Evolutionary conservation across 2,113 vertebrate genomes (phyloP).

Genomic region (Calidris pugnax): DNA sequence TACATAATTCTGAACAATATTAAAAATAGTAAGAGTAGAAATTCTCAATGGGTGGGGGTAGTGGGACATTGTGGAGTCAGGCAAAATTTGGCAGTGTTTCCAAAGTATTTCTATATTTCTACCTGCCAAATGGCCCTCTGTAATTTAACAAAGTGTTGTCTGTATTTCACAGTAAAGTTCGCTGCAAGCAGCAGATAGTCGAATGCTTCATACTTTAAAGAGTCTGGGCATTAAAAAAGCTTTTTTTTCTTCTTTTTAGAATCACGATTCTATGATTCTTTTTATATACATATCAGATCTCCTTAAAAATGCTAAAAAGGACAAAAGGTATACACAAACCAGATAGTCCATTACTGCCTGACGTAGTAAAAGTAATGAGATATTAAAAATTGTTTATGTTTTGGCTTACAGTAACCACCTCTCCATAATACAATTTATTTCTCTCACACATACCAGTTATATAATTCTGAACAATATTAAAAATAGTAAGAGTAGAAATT

Average conservation of each 20-base stretch:
- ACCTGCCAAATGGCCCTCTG: background rate
- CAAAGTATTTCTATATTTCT: background rate
- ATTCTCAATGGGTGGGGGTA: background rate
- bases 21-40: background rate
- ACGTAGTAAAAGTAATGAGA: too few species aligned
- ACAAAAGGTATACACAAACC: background rate
- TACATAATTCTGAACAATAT: background rate
- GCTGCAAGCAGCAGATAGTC: background rate
- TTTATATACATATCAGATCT: background rate
- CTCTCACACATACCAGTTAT: background rate
- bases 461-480: background rate
- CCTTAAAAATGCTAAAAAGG: background rate
- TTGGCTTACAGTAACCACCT: background rate
- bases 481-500: background rate
- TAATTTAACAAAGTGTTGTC: background rate
- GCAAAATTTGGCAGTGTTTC: background rate
- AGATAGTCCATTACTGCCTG: background rate
- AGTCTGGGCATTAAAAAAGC: background rate
- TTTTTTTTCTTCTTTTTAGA: background rate
- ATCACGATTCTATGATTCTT: background rate
- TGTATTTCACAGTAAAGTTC: background rate
- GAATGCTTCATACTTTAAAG: background rate
- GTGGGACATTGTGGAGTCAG: background rate
- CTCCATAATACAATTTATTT: background rate
- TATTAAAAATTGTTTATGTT: background rate